A percentile compares a stretch with the other conserved stretches of the same genome.
phyloP scores from a whole-genome alignment of 2,113 vertebrate genomes.

The cattle (Bos taurus) region ARS-UCD2.0 NC_037339.1:14130501-14131000 shows the following conservation, averaged over 20 bases:
- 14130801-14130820: constrained; percentile 34
- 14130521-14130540: constrained; percentile 16
- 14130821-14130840: neutral
- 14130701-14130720: neutral
- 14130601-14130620: neutral
- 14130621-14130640: neutral
- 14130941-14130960: neutral
- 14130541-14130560: neutral
- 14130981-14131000: neutral
- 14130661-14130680: neutral
- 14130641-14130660: neutral
- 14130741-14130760: neutral
- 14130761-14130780: neutral
- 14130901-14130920: neutral
- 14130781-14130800: constrained; percentile 40
- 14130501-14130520: neutral
- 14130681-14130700: neutral
- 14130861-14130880: neutral
- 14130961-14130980: neutral
- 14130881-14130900: neutral
- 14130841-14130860: neutral
- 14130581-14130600: neutral
- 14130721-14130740: constrained; percentile 4
- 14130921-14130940: neutral
- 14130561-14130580: constrained; percentile 34